These are phyloP conservation scores for Tamandua tetradactyla DNA, from an alignment of 2,797 vertebrate genomes.

Conservation along the genomic window DNA sequence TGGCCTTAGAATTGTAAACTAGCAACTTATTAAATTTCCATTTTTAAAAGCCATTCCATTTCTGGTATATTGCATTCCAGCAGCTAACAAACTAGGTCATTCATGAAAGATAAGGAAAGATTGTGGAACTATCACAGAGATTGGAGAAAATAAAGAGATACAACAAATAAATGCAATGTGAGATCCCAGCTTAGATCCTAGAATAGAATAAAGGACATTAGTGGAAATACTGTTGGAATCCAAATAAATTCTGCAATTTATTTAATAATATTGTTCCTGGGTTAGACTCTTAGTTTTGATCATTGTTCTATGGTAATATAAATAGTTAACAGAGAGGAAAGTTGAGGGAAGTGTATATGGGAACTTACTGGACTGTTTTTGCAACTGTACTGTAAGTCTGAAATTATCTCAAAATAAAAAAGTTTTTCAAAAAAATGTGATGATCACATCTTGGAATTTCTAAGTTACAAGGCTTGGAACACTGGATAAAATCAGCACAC, in stretches of 20 bases:
- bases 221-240: background rate
- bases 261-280: background rate
- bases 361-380: background rate
- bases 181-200: background rate
- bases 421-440: background rate
- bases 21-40: no score
- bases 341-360: background rate
- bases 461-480: background rate
- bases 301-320: background rate
- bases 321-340: background rate
- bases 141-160: background rate
- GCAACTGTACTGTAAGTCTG: background rate
- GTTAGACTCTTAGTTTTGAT: slow-evolving; percentile 22
- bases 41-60: no score
- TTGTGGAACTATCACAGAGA: background rate
- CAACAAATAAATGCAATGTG: background rate
- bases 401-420: slow-evolving; percentile 30
- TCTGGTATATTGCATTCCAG: no score
- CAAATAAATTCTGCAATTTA: slow-evolving; percentile 4
- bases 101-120: slow-evolving; percentile 40
- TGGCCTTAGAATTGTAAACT: no score
- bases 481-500: background rate
- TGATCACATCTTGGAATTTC: background rate
- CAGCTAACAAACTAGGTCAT: no score
- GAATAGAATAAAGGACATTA: background rate